Conservation (phyloP, 2,113 vertebrate species). For the Sitta europaea region DNA sequence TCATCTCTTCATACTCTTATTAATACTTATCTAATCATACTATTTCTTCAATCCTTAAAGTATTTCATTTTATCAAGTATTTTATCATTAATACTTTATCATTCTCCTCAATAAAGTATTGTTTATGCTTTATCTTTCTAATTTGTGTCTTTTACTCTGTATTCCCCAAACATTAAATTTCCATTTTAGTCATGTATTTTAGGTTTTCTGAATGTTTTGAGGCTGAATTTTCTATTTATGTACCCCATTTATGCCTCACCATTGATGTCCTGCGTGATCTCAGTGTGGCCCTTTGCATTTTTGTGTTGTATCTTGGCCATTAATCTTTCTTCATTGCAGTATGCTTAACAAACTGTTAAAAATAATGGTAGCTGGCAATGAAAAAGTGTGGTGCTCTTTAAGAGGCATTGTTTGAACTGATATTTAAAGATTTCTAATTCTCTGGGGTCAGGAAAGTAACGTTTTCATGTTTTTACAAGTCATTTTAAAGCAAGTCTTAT, state of each 20-base stretch:
- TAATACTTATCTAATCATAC: not conserved
- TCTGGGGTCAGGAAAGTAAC: constrained; percentile 65
- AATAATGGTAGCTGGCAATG: constrained; percentile 62
- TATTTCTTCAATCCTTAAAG: not conserved
- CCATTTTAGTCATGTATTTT: not conserved
- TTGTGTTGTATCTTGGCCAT: constrained; percentile 22
- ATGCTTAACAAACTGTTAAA: constrained; percentile 54
- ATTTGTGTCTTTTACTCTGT: not conserved
- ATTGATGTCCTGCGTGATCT: not conserved
- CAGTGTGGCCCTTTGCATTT: not conserved
- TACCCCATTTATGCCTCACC: not conserved
- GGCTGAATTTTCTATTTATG: not conserved
- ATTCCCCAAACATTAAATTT: not conserved
- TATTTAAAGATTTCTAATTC: constrained; percentile 70
- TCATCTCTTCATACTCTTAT: not conserved
- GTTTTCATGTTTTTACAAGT: constrained; percentile 75
- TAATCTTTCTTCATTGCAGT: constrained; percentile 45
- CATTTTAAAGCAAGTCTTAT: constrained; percentile 75
- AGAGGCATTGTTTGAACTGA: constrained; percentile 56
- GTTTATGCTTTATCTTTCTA: not conserved
- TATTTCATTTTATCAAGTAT: not conserved
- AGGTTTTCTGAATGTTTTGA: not conserved
- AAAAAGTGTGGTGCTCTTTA: constrained; percentile 64
- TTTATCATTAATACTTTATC: not conserved
- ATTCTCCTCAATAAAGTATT: not conserved